Base-by-base conservation (phyloP, 2,797 vertebrate species). In the Aphelocoma californica region DNA sequence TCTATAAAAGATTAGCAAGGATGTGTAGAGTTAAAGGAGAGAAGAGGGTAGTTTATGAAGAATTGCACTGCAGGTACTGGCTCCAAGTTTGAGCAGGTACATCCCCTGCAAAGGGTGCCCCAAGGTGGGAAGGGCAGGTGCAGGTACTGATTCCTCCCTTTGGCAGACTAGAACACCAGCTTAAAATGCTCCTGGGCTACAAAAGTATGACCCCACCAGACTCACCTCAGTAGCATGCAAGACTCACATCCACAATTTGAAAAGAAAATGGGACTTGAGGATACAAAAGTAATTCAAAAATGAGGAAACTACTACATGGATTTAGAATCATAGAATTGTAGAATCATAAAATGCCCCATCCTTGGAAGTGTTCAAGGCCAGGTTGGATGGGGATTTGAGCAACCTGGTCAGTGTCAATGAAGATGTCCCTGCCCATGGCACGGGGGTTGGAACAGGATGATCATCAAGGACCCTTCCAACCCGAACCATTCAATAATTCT, bases 61-160 rank as follows among this genome's bases (percentile, higher is more conserved):
- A 82, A 42, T 2, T 42, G 13, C 15, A 12, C 2, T 44, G 53
- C 34, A 60, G 19, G 17, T 40, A 24, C 21, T 9, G 36, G 47
- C 12, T 36, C 25, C 5, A 20, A 36, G 26, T 84, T 23, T 12
- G 36, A 38, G 80, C 21, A 26, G 31, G 3, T 21, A 17, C 7
- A 18, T 64, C 20, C 3, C 23, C n/a, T 0, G 0, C 2, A 7
- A 56, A 56, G 65, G 38, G 69, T 57, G 12, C 23, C 45, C 48
- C 0, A 1, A n/a, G 36, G 17, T 10, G 45, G n/a, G 24, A 80
- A 53, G 40, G 15, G 32, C 1, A 0, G 19, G 2, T 44, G 29
- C 7, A 25, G 19, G 10, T 24, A 44, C 24, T 9, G 14, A n/a
- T 56, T 69, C 19, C 14, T 23, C 7, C 0, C 4, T 61, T 47